Percentiles rank a stretch among this genome's conserved stretches.
These are phyloP conservation scores for Rhysida immarginata DNA, from an alignment of 1,140 invertebrate genomes.

Conservation along the genomic window DNA sequence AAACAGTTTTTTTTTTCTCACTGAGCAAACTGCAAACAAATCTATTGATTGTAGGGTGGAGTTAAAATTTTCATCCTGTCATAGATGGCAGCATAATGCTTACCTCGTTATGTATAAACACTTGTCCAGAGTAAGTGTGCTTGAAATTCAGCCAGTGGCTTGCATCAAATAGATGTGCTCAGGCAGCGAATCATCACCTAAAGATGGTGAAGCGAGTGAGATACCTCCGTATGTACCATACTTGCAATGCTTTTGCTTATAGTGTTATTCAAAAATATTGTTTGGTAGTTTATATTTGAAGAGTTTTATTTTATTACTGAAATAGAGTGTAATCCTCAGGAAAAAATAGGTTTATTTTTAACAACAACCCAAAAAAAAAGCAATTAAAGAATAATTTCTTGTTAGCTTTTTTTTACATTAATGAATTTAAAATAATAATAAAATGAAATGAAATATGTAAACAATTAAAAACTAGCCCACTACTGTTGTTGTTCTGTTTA, in stretches of 20 bases:
- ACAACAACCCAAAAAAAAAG: too few species aligned
- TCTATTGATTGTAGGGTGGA: background rate
- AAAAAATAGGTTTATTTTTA: background rate
- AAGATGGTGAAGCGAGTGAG: background rate
- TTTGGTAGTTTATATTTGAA: background rate
- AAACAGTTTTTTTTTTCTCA: too few species aligned
- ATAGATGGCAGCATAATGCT: background rate
- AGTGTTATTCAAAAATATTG: background rate
- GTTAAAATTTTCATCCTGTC: background rate
- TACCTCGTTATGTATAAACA: background rate
- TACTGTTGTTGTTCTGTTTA: background rate
- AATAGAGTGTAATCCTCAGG: background rate
- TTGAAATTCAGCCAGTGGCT: background rate
- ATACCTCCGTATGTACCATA: background rate
- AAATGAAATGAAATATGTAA: background rate
- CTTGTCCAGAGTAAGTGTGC: background rate
- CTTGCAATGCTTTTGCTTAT: background rate
- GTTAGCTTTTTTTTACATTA: background rate
- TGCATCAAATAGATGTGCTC: background rate
- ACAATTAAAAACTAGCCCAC: background rate
- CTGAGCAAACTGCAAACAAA: too few species aligned
- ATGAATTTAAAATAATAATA: background rate
- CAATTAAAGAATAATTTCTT: background rate
- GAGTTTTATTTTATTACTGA: background rate
- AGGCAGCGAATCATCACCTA: too few species aligned